Conservation (phyloP, 2,888 invertebrate genomes). For the Ecliptopera silaceata region DNA sequence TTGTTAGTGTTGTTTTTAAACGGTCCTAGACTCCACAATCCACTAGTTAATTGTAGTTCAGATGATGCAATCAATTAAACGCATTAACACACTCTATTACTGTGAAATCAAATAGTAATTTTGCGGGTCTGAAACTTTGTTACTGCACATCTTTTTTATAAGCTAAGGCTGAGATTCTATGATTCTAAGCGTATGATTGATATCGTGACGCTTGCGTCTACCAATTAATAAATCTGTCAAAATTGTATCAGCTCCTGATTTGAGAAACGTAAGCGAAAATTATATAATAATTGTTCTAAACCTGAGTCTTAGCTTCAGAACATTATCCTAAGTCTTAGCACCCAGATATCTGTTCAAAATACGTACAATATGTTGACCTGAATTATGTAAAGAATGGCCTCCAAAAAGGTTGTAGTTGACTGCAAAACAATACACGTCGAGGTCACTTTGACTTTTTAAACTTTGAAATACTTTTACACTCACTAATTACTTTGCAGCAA, state of each 20-base stretch:
- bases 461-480: slow-evolving; percentile 1
- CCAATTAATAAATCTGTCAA: too few relatives aligned
- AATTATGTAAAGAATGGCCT: too few relatives aligned
- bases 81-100: neutral
- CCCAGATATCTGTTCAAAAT: too few relatives aligned
- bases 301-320: too few relatives aligned
- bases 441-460: neutral
- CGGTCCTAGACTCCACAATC: slow-evolving; percentile 24
- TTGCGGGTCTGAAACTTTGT: neutral
- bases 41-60: slow-evolving; percentile 3
- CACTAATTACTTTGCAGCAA: neutral
- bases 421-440: slow-evolving; percentile 1
- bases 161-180: too few relatives aligned
- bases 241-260: too few relatives aligned
- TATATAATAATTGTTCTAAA: too few relatives aligned
- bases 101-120: neutral
- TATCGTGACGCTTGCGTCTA: too few relatives aligned
- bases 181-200: too few relatives aligned
- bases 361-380: too few relatives aligned
- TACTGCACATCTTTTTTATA: neutral
- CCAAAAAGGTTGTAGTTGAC: neutral
- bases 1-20: slow-evolving; percentile 46
- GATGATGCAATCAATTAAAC: slow-evolving; percentile 6
- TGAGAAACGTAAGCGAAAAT: too few relatives aligned
- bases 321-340: too few relatives aligned